Conservation (phyloP, 2,113 vertebrate species). For the Pristiophorus japonicus region DNA sequence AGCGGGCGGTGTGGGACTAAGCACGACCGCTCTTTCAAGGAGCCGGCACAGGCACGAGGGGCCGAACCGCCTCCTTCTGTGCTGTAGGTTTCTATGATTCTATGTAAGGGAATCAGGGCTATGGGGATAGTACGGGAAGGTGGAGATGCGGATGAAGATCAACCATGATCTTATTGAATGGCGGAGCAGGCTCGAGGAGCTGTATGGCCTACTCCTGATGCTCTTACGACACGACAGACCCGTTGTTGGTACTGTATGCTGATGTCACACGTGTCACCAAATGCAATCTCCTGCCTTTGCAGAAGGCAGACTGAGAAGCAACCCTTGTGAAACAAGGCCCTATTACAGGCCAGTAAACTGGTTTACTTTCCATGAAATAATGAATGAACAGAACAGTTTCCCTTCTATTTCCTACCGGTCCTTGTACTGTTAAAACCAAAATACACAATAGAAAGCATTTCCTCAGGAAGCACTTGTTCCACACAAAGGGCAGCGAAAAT, state of each 20-base stretch:
- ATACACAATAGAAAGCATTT: not conserved
- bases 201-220: not conserved
- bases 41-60: too few species aligned
- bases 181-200: not conserved
- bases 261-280: not conserved
- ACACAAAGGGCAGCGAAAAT: not conserved
- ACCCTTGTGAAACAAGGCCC: not conserved
- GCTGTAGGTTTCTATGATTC: too few species aligned
- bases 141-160: not conserved
- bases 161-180: not conserved
- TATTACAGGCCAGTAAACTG: not conserved
- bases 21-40: too few species aligned
- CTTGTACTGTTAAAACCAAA: not conserved
- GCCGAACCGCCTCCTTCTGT: too few species aligned
- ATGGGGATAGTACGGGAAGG: fast-evolving
- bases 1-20: too few species aligned
- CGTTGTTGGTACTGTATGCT: not conserved
- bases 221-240: not conserved
- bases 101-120: not conserved
- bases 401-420: not conserved
- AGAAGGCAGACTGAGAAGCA: not conserved
- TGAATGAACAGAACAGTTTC: not conserved
- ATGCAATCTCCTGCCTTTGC: not conserved
- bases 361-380: not conserved
- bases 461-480: not conserved